Conservation (phyloP, 2,888 invertebrate species). For the Erannis defoliaria region DNA sequence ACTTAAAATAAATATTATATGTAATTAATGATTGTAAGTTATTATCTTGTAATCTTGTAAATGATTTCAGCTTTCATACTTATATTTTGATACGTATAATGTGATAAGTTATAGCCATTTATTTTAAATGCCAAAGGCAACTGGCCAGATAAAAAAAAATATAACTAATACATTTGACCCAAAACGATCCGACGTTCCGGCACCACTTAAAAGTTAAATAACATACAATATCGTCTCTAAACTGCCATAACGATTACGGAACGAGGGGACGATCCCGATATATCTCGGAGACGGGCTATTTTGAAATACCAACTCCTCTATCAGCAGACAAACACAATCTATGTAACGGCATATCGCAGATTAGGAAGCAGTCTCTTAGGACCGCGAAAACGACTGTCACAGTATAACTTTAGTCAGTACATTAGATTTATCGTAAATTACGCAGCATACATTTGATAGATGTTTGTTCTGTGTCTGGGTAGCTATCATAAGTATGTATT, state of each 20-base stretch:
- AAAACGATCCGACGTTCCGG: too few species aligned
- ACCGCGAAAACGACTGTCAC: conserved; percentile 48
- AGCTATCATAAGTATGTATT: too few species aligned
- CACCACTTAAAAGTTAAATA: neutral
- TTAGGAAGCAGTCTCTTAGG: conserved; percentile 18
- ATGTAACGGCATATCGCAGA: conserved; percentile 49
- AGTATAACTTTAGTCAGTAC: conserved; percentile 7
- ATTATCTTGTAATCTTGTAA: too few species aligned
- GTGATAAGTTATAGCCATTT: too few species aligned
- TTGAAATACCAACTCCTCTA: conserved; percentile 1
- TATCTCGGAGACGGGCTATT: conserved; percentile 7
- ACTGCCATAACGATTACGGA: neutral
- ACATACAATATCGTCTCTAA: neutral
- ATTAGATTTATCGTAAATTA: neutral
- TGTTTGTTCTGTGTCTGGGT: too few species aligned
- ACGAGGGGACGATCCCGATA: neutral
- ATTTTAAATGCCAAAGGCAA: too few species aligned
- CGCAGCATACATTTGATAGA: too few species aligned
- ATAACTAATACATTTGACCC: too few species aligned
- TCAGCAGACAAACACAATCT: conserved; percentile 42
- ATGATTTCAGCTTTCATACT: too few species aligned
- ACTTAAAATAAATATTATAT: too few species aligned
- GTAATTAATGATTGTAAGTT: too few species aligned
- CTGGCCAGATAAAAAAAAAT: neutral
- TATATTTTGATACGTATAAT: too few species aligned